These are phyloP conservation scores for Polypterus bichir DNA, from an alignment of 2,113 vertebrate genomes.

Conservation along the genomic window DNA sequence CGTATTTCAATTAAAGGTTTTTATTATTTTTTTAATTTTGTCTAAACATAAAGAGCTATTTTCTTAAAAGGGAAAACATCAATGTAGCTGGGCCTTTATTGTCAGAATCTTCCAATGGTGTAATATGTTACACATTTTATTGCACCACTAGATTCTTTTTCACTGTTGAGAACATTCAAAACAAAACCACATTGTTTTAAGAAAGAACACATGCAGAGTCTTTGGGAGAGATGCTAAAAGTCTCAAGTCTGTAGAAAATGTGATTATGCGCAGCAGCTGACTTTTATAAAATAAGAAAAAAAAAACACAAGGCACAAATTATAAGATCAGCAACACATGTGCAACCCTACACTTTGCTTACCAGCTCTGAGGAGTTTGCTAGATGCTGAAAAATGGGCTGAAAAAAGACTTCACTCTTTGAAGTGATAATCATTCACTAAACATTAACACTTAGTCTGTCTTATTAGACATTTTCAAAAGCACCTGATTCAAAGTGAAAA, in stretches of 20 bases:
- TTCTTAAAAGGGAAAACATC: no score
- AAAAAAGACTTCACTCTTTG: no score
- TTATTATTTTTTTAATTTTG: no score
- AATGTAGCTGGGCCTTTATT: not conserved
- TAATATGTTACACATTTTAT: constrained; percentile 1
- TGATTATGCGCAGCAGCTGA: constrained; percentile 32
- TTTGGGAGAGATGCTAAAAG: constrained; percentile 23
- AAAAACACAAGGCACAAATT: constrained; percentile 33
- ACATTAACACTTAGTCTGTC: no score
- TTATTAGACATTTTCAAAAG: no score
- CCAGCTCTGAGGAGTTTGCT: not conserved
- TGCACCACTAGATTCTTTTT: constrained; percentile 9
- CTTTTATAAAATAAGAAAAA: constrained; percentile 21
- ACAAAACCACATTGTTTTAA: constrained; percentile 24
- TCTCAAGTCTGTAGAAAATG: constrained; percentile 25
- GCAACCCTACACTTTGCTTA: constrained; percentile 25
- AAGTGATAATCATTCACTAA: no score
- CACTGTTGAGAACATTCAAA: constrained; percentile 26
- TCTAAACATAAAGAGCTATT: no score
- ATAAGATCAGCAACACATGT: constrained; percentile 37
- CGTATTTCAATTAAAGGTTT: no score
- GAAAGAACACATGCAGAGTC: constrained; percentile 27
- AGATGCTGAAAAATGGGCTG: no score
- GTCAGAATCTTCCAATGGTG: constrained; percentile 7
- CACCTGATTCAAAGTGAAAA: no score